Evolutionary conservation across 2,888 invertebrate genomes (phyloP), one percentile per base, ranked within the genome.

Genomic region (Seira ritae): DNA sequence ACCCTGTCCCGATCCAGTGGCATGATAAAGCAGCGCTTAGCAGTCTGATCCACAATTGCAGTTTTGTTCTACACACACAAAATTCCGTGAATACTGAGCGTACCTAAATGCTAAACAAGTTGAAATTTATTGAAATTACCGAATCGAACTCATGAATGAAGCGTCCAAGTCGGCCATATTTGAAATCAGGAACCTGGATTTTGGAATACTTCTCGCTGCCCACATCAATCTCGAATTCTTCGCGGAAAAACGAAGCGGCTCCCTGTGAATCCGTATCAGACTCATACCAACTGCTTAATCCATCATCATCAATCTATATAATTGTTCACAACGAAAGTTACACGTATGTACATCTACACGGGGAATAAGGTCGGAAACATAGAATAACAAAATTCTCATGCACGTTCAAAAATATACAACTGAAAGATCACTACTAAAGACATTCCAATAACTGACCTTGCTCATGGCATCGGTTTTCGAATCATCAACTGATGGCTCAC

Each of bases 81-180:
- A 23, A n/a, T 31, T 31, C 31, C 1, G 17, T 55, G 17, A 37
- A 70, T 70, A 3, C 15, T 20, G 23, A 46, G n/a, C 15, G 15
- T 42, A 42, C 6, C 12, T 42, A n/a, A n/a, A n/a, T n/a, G n/a
- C n/a, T n/a, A n/a, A 22, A 15, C 10, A 23, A 1, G 8, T 62
- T 70, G 17, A 37, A 42, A 68, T 10, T 4, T 15, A 68, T 22
- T 68, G 10, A 10, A 6, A 20, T 82, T 84, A 88, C 89, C 88
- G 94, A 93, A 87, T 94, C 94, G 91, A 98, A 98, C 91, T 98
- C 98, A 90, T 98, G 98, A 89, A 98, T 94, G 90, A 98, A 97
- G 86, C 96, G 93, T 76, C 97, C 96, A 67, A 93, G 93, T 46
- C 95, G 93, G 0, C 96, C 96, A 87, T 95, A 95, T 85, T 94